Conservation (phyloP, 2,113 vertebrate species). For the Alaudala cheleensis region DNA sequence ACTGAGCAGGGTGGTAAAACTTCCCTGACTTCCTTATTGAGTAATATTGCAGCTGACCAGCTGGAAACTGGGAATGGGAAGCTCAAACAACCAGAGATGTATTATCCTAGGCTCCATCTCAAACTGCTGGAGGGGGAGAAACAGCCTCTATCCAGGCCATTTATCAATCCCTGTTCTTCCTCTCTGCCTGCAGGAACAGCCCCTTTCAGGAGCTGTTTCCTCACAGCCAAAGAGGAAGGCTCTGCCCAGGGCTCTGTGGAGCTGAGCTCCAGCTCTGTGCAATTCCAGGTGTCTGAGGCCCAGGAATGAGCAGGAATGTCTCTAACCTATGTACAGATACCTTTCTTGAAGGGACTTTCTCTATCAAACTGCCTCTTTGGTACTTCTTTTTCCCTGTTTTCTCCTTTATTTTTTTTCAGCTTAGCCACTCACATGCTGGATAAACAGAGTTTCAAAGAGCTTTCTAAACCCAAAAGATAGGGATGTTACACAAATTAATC, state of each 20-base stretch:
- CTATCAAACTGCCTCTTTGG: background rate
- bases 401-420: background rate
- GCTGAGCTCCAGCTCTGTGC: background rate
- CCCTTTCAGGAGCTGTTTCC: background rate
- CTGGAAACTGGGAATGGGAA: background rate
- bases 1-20: background rate
- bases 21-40: background rate
- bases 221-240: background rate
- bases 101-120: background rate
- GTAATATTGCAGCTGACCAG: background rate
- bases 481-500: background rate
- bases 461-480: background rate
- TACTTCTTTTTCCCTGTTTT: background rate
- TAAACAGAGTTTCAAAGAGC: background rate
- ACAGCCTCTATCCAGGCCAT: background rate
- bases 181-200: accelerated
- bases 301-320: background rate
- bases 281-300: background rate
- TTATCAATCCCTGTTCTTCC: background rate
- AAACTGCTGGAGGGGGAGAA: background rate
- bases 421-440: background rate
- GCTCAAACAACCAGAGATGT: accelerated
- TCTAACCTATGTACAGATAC: background rate
- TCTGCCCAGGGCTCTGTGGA: background rate
- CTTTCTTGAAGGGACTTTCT: background rate